Conservation (phyloP, 2,888 invertebrate genomes). For the Auanema freiburgensis region DNA sequence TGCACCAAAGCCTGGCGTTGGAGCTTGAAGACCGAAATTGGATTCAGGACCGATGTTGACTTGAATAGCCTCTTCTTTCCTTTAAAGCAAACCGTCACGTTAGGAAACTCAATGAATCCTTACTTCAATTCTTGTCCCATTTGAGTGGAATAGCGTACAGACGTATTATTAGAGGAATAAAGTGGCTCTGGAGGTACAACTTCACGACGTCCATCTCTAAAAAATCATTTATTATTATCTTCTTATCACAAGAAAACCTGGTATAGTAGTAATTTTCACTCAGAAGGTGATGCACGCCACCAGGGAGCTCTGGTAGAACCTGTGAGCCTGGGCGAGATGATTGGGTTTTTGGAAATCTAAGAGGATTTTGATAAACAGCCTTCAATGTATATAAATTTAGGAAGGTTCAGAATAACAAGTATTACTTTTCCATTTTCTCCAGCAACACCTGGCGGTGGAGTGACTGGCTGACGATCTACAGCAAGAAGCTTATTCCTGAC, state of each 20-base stretch:
- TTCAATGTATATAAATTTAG: constrained; percentile 22
- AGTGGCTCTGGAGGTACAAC: constrained; percentile 73
- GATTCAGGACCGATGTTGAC: constrained; percentile 51
- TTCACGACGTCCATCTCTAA: constrained; percentile 80
- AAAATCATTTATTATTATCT: not conserved
- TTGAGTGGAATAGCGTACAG: not conserved
- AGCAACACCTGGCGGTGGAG: constrained; percentile 54
- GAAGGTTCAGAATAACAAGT: not conserved
- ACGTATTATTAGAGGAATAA: constrained; percentile 30
- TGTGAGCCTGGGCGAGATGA: constrained; percentile 77
- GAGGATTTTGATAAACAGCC: constrained; percentile 49
- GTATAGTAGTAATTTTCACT: constrained; percentile 80
- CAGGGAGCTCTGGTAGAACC: constrained; percentile 72
- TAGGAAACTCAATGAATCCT: not conserved
- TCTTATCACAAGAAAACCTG: constrained; percentile 19
- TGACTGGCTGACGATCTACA: constrained; percentile 49
- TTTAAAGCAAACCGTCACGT: too few relatives aligned
- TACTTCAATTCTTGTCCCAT: constrained; percentile 2
- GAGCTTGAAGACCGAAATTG: constrained; percentile 59
- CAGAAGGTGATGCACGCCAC: constrained; percentile 78
- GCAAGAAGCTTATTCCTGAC: constrained; percentile 53
- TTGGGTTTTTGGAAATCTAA: constrained; percentile 60
- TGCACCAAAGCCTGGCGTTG: constrained; percentile 61
- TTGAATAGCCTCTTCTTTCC: constrained; percentile 32
- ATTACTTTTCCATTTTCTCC: constrained; percentile 54